Percentiles rank a stretch among this genome's conserved stretches.
Conservation (phyloP, 2,113 vertebrate genomes). For the Ailurus styani region DNA sequence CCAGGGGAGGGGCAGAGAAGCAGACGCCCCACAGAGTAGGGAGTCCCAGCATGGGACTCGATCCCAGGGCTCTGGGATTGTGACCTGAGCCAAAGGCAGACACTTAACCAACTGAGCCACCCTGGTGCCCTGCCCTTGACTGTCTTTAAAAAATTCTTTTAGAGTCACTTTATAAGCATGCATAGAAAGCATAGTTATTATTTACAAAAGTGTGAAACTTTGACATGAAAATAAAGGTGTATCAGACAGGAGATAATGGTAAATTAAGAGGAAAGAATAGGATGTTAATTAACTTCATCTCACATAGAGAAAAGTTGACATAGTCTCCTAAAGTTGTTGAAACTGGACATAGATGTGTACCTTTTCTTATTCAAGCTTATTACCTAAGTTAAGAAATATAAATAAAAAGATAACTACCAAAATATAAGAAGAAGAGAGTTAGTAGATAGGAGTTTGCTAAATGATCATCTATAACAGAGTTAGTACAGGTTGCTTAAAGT, state of each 20-base stretch:
- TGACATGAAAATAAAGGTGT: neutral
- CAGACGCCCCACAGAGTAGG: too few relatives aligned
- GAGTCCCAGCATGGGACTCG: too few relatives aligned
- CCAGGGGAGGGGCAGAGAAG: too few relatives aligned
- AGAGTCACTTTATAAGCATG: neutral
- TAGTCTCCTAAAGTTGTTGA: neutral
- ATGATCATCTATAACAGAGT: neutral
- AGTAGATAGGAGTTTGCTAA: neutral
- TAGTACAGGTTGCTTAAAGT: neutral
- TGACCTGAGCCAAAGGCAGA: neutral
- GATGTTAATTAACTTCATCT: neutral
- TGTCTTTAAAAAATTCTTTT: neutral
- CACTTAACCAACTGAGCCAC: neutral
- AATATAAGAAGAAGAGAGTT: neutral
- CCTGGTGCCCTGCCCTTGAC: neutral
- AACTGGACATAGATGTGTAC: neutral
- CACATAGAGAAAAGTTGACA: neutral
- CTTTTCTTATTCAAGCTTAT: neutral
- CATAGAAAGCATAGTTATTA: neutral
- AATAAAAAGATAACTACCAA: neutral
- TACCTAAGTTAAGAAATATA: neutral
- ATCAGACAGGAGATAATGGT: neutral
- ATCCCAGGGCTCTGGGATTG: too few relatives aligned
- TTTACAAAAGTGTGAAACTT: neutral
- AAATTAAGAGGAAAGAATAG: neutral